Evolutionary conservation across 1,140 invertebrate species (phyloP).

Genomic region (Euwallacea fornicatus): DNA sequence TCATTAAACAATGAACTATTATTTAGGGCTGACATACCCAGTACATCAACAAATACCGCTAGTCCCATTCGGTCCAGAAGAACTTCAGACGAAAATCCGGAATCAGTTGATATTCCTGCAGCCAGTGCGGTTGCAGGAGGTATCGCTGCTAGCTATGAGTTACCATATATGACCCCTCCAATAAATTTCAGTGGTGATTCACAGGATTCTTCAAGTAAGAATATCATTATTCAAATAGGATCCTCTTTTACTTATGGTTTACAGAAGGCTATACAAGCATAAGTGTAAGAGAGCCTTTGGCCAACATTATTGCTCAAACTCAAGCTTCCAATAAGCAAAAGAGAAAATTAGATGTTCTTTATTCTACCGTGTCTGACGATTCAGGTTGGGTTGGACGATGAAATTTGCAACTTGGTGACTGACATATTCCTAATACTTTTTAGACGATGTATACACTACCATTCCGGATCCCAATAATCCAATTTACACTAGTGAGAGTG

Average conservation of each 20-base stretch:
- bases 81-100: constrained; percentile 56
- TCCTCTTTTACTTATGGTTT: constrained; percentile 32
- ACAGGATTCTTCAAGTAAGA: constrained; percentile 76
- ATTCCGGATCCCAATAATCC: constrained; percentile 77
- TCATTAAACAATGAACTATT: not conserved
- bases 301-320: constrained; percentile 66
- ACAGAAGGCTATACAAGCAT: constrained; percentile 88
- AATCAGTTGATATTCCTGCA: constrained; percentile 66
- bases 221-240: not conserved
- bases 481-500: constrained; percentile 77
- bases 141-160: constrained; percentile 81
- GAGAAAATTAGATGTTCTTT: constrained; percentile 69
- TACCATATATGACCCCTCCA: constrained; percentile 88
- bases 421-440: constrained; percentile 24
- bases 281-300: constrained; percentile 83
- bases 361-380: constrained; percentile 82
- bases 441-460: constrained; percentile 88
- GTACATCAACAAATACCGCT: constrained; percentile 35
- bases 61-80: constrained; percentile 55
- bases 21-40: constrained; percentile 34
- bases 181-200: constrained; percentile 84
- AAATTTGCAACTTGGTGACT: constrained; percentile 5
- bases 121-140: constrained; percentile 80
- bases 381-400: constrained; percentile 62
- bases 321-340: constrained; percentile 53